Evolutionary conservation across 2,888 invertebrate genomes (phyloP), one percentile per base, ranked within the genome.

Genomic region (Drosophila peninsularis): DNA sequence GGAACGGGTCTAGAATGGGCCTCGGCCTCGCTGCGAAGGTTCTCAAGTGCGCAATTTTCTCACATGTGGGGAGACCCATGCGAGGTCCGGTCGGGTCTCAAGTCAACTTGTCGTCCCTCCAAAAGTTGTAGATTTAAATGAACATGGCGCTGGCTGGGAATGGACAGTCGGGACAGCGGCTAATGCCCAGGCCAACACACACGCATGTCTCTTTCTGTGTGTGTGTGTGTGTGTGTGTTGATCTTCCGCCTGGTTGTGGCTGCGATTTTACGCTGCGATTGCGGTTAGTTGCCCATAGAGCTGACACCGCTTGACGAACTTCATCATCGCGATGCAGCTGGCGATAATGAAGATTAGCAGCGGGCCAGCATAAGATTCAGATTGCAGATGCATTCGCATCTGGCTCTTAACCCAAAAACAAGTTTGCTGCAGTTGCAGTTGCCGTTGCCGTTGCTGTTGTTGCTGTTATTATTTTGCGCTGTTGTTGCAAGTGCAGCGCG

Each of bases 51-150:
- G 81, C 86, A 87, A 88, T 86, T 89, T 89, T 88, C 86, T 86
- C 90, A 87, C 88, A 86, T 89, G 86, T 30, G n/a, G 30, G 27
- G 45, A 47, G 71, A 71, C 21, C 56, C 27, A 36, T 36, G 1
- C 56, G 45, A 62, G 79, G 73, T 72, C 78, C 71, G 65, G 64
- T 68, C 70, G 74, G 62, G 47, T 30, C 45, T 44, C 56, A 45
- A 86, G 85, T 87, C 86, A 85, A 89, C 37, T 37, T 52, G 86
- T 89, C 89, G 90, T 90, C 90, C 90, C 90, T 90, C 90, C 79
- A 78, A 88, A 80, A 75, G 86, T 90, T 90, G 88, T 88, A 86
- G 88, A 89, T 88, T 88, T 90, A 87, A 87, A 89, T 89, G 86
- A 90, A 89, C 90, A 89, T 85, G 90, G 78, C 83, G 86, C 78